Evolutionary conservation across 2,888 invertebrate species (phyloP).

Genomic region (Epistrophella euchroma): DNA sequence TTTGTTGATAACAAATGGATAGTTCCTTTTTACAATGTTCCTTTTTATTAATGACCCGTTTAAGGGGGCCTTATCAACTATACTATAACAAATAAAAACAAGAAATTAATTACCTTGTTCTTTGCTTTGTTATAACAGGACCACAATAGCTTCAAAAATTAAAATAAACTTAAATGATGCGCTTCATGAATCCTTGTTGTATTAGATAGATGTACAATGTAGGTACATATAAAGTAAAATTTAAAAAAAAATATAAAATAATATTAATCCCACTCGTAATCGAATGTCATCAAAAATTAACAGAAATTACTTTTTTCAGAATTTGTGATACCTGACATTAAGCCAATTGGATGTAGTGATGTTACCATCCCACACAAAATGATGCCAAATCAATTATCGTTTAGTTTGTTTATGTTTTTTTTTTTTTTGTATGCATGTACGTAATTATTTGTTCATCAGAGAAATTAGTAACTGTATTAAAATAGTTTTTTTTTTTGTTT

Average conservation of each 20-base stretch:
- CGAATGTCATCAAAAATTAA: not conserved
- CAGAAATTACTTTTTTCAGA: not conserved
- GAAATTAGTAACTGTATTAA: not conserved
- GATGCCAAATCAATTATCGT: not conserved
- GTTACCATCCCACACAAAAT: not conserved
- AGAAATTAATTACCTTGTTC: slow-evolving; percentile 16
- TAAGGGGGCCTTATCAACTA: too few species aligned
- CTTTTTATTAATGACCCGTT: too few species aligned
- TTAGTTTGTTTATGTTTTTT: not conserved
- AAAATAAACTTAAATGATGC: not conserved
- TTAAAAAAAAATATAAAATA: not conserved
- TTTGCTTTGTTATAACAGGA: not conserved
- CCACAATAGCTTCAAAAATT: not conserved
- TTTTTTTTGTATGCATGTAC: not conserved
- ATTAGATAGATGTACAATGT: too few species aligned
- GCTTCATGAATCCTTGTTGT: not conserved
- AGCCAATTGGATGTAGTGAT: not conserved
- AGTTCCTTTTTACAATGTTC: too few species aligned
- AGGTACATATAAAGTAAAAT: not conserved
- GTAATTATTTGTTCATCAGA: not conserved
- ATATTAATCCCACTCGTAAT: slow-evolving; percentile 27
- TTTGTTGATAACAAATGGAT: too few species aligned
- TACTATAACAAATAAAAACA: not conserved
- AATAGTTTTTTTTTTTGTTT: not conserved
- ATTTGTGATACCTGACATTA: not conserved